These are phyloP conservation scores for Pristionchus exspectatus DNA, from an alignment of 2,888 invertebrate species.

Conservation along the genomic window DNA sequence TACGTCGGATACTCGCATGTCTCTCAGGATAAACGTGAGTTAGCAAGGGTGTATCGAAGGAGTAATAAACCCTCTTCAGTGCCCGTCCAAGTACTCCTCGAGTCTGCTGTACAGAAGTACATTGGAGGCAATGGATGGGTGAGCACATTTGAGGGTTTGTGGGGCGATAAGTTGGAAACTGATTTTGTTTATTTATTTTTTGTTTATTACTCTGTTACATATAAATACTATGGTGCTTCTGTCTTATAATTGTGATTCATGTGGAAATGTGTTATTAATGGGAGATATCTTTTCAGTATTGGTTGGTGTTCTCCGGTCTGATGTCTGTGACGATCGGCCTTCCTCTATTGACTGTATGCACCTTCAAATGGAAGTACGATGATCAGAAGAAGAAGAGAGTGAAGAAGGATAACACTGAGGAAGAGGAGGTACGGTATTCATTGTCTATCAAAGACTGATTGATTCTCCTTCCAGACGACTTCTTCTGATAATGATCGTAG, in stretches of 20 bases:
- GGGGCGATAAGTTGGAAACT: too few species aligned
- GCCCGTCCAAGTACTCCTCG: neutral
- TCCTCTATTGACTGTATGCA: neutral
- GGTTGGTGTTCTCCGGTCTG: slow-evolving; percentile 16
- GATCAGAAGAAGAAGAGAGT: neutral
- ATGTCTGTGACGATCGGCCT: neutral
- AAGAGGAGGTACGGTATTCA: slow-evolving; percentile 9
- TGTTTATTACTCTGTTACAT: too few species aligned
- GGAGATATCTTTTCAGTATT: neutral
- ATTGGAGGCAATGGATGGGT: slow-evolving; percentile 10
- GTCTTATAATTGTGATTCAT: too few species aligned
- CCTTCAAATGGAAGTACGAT: slow-evolving; percentile 24
- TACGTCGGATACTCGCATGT: neutral
- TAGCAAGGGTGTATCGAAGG: neutral
- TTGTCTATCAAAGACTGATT: neutral
- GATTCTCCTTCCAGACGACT: neutral
- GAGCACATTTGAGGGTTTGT: neutral
- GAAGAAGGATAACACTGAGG: neutral
- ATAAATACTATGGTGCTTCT: too few species aligned
- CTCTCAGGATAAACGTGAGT: neutral
- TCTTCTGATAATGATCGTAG: slow-evolving; percentile 2
- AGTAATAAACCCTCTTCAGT: neutral
- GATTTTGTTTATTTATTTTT: too few species aligned
- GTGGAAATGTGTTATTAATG: neutral
- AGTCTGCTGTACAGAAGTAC: slow-evolving; percentile 9